Evolutionary conservation across 1,140 invertebrate genomes (phyloP).

Genomic region (Eumeta japonica): DNA sequence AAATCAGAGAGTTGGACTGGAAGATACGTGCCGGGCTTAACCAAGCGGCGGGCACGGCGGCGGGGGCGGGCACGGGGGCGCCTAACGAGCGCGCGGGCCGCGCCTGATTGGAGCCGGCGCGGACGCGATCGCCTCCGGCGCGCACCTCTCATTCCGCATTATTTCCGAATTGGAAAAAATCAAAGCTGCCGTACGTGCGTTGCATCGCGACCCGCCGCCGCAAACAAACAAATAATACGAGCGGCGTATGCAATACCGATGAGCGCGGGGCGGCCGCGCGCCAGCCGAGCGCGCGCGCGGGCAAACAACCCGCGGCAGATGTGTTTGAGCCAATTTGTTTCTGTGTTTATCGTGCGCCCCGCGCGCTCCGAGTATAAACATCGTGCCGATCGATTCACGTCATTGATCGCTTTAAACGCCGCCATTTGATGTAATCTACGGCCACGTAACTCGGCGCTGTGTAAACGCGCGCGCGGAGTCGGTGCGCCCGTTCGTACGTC

Average conservation of each 20-base stretch:
- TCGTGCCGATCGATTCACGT: too few relatives aligned
- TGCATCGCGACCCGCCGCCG: constrained; percentile 22
- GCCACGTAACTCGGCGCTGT: too few relatives aligned
- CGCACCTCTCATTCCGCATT: constrained; percentile 35
- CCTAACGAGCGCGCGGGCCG: constrained; percentile 44
- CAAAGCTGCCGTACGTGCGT: constrained; percentile 40
- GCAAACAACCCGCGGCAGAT: constrained; percentile 51
- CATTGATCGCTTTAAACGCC: too few relatives aligned
- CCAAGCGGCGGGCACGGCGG: constrained; percentile 29
- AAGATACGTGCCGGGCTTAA: constrained; percentile 47
- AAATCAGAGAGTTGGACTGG: constrained; percentile 45
- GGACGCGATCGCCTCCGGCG: constrained; percentile 29
- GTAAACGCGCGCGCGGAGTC: too few relatives aligned
- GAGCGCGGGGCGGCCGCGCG: constrained; percentile 44
- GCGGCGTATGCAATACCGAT: constrained; percentile 49
- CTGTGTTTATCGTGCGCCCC: constrained; percentile 45
- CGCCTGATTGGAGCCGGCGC: constrained; percentile 18
- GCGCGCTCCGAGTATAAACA: constrained; percentile 31
- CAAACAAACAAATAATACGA: constrained; percentile 55
- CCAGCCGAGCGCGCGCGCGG: constrained; percentile 40
- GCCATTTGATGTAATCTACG: too few relatives aligned
- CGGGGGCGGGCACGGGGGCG: constrained; percentile 7
- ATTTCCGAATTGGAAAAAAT: constrained; percentile 54
- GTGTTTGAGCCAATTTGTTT: constrained; percentile 48
- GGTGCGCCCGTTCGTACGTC: too few relatives aligned